Conservation (phyloP, 2,888 invertebrate genomes). For the Scelioninae gen. 1 region DNA sequence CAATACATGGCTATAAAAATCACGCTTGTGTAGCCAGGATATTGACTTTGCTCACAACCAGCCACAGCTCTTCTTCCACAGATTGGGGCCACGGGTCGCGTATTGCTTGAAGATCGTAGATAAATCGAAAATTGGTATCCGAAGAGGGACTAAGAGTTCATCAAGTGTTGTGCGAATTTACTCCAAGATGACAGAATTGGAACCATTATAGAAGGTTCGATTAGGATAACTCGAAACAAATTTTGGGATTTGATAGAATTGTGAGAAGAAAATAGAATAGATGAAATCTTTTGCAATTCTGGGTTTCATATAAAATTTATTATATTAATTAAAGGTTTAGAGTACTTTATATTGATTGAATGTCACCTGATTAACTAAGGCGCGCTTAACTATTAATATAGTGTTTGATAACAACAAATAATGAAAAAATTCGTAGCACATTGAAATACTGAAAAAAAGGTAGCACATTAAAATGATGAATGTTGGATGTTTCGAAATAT, state of each 20-base stretch:
- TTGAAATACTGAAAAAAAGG: no score
- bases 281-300: no score
- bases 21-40: conserved; percentile 63
- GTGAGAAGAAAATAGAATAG: neutral
- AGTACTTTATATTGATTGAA: no score
- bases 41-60: conserved; percentile 65
- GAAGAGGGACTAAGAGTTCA: conserved; percentile 40
- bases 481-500: no score
- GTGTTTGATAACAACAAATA: no score
- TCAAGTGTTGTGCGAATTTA: conserved; percentile 51
- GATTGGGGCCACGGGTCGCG: conserved; percentile 62
- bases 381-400: no score
- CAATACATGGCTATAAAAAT: conserved; percentile 69
- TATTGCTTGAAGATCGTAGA: conserved; percentile 62
- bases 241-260: conserved; percentile 12
- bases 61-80: conserved; percentile 31
- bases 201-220: conserved; percentile 27
- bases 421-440: no score
- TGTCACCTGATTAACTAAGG: no score
- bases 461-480: no score
- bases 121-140: conserved; percentile 66
- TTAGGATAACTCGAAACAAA: conserved; percentile 38
- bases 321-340: no score
- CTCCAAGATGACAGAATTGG: conserved; percentile 21
- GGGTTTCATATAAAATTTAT: no score